Conservation (phyloP, 2,888 invertebrate genomes). For the Drosophila subsilvestris region DNA sequence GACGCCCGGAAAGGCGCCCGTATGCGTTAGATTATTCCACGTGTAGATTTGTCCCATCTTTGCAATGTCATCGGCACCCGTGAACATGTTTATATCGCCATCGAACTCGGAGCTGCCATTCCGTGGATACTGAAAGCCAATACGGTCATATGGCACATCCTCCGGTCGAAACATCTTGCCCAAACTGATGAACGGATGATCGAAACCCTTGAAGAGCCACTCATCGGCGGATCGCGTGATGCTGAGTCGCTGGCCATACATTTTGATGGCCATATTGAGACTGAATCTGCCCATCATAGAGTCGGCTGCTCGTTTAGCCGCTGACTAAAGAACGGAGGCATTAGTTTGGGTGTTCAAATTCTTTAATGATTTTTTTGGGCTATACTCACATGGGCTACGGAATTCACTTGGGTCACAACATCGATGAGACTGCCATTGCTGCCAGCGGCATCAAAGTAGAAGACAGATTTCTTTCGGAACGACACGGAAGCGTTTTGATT, state of each 20-base stretch:
- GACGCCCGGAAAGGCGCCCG: slow-evolving; percentile 85
- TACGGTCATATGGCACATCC: slow-evolving; percentile 88
- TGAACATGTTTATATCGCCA: slow-evolving; percentile 91
- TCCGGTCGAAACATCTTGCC: slow-evolving; percentile 86
- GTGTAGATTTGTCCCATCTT: slow-evolving; percentile 88
- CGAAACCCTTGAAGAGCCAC: slow-evolving; percentile 91
- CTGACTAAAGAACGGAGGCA: slow-evolving; percentile 80
- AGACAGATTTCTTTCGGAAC: slow-evolving; percentile 88
- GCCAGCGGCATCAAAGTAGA: slow-evolving; percentile 88
- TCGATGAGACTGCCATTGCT: slow-evolving; percentile 90
- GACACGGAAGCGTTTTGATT: slow-evolving; percentile 89
- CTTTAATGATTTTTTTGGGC: too few species aligned
- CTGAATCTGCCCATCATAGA: not conserved
- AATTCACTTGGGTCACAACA: slow-evolving; percentile 89
- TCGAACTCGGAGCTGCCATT: slow-evolving; percentile 90
- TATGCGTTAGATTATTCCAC: slow-evolving; percentile 89
- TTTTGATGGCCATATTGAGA: not conserved
- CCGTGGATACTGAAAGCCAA: slow-evolving; percentile 94
- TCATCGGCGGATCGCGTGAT: slow-evolving; percentile 88
- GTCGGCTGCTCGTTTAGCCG: slow-evolving; percentile 31
- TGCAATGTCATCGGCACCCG: slow-evolving; percentile 87
- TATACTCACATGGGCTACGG: slow-evolving; percentile 89
- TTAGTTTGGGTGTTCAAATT: too few species aligned
- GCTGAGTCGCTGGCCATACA: slow-evolving; percentile 84
- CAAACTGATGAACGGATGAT: slow-evolving; percentile 88